Evolutionary conservation across 1,140 invertebrate genomes (phyloP), one percentile per base, ranked within the genome.

Genomic region (Brachionus sp.): DNA sequence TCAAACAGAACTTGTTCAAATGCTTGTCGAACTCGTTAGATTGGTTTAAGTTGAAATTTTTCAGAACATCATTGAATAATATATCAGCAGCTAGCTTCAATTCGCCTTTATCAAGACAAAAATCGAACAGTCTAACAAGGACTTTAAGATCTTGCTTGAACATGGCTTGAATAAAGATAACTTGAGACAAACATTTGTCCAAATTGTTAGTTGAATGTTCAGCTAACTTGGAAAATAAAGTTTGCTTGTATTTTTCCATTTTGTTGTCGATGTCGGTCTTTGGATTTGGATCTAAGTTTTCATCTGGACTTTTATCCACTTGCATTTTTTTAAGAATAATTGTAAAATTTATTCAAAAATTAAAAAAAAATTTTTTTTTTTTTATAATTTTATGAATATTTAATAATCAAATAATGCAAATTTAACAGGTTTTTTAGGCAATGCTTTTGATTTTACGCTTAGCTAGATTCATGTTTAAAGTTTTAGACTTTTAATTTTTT

Each of bases 41-140:
- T 75, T 75, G 70, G 25, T 46, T 75, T 19, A 75, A 25, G 23
- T 75, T 44, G 29, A 75, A 75, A 75, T 75, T 75, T 50, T 75
- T 75, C 3, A 75, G 6, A 6, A 75, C 9, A 19, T 75, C 39
- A 46, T 75, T 75, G 10, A 46, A 46, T 10, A 75, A 44, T 2
- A 75, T 23, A 29, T 75, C 70, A 33, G 25, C 33, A 46, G 70
- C 13, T 16, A 75, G 44, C 19, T 44, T 44, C 0, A 75, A 7
- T 3, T 46, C 23, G 23, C 29, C 33, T 23, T 75, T 75, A 3
- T 46, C 42, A 12, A 75, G 37, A 50, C 44, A 75, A 75, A 75
- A 75, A 12, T 75, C 33, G 25, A 75, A 75, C 5, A 75, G 33
- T 33, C 46, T 46, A 23, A 46, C 44, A 2, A 75, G 10, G 1